Percentiles rank a stretch among this genome's conserved stretches.
Conservation (phyloP, 1,140 invertebrate genomes). For the Cheumatopsyche charites region DNA sequence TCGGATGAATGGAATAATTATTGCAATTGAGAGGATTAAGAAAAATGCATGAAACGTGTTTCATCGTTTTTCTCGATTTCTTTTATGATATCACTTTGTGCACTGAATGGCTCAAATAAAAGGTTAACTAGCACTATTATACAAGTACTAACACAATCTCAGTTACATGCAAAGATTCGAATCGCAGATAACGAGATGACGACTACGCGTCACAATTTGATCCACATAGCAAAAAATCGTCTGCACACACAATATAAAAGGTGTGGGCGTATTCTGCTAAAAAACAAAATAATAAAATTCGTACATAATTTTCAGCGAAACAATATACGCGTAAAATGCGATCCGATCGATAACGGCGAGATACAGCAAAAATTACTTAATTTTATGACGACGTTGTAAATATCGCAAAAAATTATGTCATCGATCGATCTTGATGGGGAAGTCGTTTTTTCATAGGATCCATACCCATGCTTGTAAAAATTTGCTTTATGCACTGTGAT, state of each 20-base stretch:
- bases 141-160: background rate
- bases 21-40: too few species aligned
- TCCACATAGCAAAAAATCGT: constrained; percentile 8
- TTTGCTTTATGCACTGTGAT: too few species aligned
- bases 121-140: too few species aligned
- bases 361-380: constrained; percentile 22
- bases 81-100: too few species aligned
- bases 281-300: background rate
- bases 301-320: constrained; percentile 15
- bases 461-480: too few species aligned
- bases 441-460: too few species aligned
- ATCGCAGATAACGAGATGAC: constrained; percentile 22
- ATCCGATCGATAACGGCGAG: background rate
- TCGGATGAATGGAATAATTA: too few species aligned
- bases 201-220: constrained; percentile 25
- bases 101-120: too few species aligned
- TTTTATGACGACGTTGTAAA: constrained; percentile 9
- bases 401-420: background rate
- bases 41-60: too few species aligned
- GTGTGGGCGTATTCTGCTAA: background rate
- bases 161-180: constrained; percentile 11
- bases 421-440: background rate
- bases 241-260: background rate
- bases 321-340: background rate
- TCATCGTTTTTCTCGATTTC: too few species aligned